phyloP scores from a whole-genome alignment of 2,888 invertebrate genomes.

The Danaus chrysippus region DNA sequence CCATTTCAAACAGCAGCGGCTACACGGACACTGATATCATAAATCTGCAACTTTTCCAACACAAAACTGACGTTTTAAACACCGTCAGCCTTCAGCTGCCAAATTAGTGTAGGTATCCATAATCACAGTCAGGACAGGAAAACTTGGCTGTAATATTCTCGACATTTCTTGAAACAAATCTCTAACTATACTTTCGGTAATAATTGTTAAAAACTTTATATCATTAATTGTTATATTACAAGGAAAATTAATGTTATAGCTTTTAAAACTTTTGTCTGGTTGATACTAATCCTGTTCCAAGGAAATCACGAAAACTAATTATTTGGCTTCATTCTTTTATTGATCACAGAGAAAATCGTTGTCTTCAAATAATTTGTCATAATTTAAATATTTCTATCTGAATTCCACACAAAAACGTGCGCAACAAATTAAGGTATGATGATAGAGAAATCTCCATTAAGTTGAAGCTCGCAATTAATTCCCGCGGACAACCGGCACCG shows the following conservation, averaged over 20 bases:
- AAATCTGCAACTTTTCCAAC: conserved; percentile 32
- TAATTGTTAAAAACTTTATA: too few species aligned
- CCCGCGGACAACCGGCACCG: conserved; percentile 19
- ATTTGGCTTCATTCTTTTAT: too few species aligned
- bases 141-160: not conserved
- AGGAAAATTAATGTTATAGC: too few species aligned
- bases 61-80: conserved; percentile 27
- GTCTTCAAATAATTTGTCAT: conserved; percentile 4
- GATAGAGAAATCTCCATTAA: conserved; percentile 33
- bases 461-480: conserved; percentile 30
- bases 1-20: conserved; percentile 35
- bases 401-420: conserved; percentile 14
- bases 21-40: conserved; percentile 26
- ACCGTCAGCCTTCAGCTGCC: conserved; percentile 31
- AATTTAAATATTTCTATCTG: conserved; percentile 16
- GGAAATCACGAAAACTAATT: too few species aligned
- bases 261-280: too few species aligned
- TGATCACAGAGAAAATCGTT: not conserved
- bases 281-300: too few species aligned
- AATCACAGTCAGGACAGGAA: conserved; percentile 28
- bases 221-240: too few species aligned
- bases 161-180: not conserved
- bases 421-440: conserved; percentile 30
- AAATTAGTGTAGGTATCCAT: conserved; percentile 33
- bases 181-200: too few species aligned